Evolutionary conservation across 2,113 vertebrate genomes (phyloP).

Genomic region (Phoenicopterus ruber): DNA sequence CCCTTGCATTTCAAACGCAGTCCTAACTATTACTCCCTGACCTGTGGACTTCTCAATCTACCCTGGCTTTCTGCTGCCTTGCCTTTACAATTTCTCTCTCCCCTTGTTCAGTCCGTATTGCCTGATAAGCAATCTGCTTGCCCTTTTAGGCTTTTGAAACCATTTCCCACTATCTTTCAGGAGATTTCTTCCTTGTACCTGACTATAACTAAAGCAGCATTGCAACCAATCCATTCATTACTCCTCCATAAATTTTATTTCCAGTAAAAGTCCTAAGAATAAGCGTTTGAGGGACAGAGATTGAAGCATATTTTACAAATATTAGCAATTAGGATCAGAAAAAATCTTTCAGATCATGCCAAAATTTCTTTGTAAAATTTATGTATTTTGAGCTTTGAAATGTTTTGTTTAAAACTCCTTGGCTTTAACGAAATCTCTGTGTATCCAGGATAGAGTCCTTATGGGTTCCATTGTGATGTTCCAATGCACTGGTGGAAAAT

Average conservation of each 20-base stretch:
- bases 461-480: neutral
- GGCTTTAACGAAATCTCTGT: neutral
- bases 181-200: neutral
- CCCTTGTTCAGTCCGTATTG: neutral
- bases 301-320: neutral
- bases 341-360: neutral
- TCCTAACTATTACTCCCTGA: neutral
- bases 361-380: neutral
- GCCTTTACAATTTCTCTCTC: neutral
- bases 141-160: neutral
- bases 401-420: neutral
- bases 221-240: neutral
- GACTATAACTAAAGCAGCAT: neutral
- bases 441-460: neutral
- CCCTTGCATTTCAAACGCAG: neutral
- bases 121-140: neutral
- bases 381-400: neutral
- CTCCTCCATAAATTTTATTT: neutral
- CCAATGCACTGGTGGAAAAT: neutral
- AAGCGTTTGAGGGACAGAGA: neutral
- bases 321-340: neutral
- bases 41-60: neutral
- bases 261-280: neutral
- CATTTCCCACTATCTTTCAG: neutral
- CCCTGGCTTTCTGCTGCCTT: neutral